phyloP scores from a whole-genome alignment of 2,888 invertebrate species.

The Seira sanloemensis region DNA sequence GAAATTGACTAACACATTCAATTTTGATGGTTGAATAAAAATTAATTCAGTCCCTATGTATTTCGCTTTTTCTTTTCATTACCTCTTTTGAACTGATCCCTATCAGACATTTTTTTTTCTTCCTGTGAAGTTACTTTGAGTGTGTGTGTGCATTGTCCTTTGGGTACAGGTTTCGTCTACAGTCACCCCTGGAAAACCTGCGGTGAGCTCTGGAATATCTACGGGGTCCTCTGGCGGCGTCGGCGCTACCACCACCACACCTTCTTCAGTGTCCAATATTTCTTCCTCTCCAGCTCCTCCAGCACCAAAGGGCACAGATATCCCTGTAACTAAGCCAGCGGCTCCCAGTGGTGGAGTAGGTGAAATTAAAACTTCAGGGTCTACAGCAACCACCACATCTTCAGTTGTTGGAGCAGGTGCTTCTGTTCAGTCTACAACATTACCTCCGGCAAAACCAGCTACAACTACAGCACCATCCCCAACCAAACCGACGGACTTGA shows the following conservation, averaged over 20 bases:
- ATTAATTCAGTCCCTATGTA: no score
- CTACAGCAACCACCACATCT: background rate
- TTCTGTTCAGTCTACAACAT: background rate
- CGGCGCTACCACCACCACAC: no score
- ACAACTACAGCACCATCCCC: background rate
- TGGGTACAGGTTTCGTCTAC: constrained; percentile 19
- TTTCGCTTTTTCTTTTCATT: no score
- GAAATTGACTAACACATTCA: no score
- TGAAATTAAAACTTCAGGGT: no score
- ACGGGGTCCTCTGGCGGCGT: no score
- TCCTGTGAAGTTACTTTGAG: background rate
- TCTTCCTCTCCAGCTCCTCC: background rate
- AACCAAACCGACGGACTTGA: constrained; percentile 16
- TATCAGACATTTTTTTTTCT: no score
- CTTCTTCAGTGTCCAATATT: no score
- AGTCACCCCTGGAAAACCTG: background rate
- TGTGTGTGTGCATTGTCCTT: background rate
- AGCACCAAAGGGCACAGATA: background rate
- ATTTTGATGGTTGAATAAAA: no score
- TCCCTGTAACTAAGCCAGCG: no score
- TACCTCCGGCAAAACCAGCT: background rate
- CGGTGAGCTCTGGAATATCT: background rate
- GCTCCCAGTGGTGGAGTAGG: no score
- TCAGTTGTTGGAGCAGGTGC: background rate
- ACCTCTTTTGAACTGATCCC: no score